Base-by-base conservation (phyloP, 2,888 invertebrate genomes). In the Microplitis manilae region DNA sequence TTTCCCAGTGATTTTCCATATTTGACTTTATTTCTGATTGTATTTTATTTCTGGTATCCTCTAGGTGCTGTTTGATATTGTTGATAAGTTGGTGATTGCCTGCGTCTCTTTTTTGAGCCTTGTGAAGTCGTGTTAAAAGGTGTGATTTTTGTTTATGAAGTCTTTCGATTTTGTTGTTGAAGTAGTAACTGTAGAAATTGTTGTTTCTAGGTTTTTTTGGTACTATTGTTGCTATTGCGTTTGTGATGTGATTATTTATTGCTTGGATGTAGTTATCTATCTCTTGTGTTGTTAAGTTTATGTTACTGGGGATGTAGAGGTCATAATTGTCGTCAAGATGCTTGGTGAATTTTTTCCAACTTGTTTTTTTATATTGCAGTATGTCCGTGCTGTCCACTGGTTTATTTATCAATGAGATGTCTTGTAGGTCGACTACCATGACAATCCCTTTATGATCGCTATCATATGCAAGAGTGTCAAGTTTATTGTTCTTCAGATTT, bases 381-480 rank as follows among this genome's bases (percentile, higher is more conserved):
- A 30, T 72, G 13, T 9, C 13, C 30, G 17, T 13, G 13, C 6
- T 8, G 6, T 39, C n/a, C 20, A 17, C 20, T 60, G 38, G 17
- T n/a, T 13, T 30, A 6, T 6, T 68, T 50, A 13, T 13, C 6
- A 50, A 30, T 64, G 62, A 40, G 0, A 4, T 13, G 6, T 64
- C 17, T 8, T 73, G 20, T 1, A 59, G n/a, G 15, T 64, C 38
- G 0, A 74, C 0, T 0, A 7, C 7, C 67, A 70, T 40, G 13
- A 59, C 2, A 15, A 78, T 59, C 1, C 62, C 75, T n/a, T 41
- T 72, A 50, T 78, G 75, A 20, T 77, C 77, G 30, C 71, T 77
- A n/a, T 74, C 74, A 39, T 74, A 73, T 5, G 2, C 8, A 0
- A 74, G 6, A 1, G 77, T 74, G 1, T 39, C 6, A 0, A 77